These are phyloP conservation scores for Pseudoatta argentina DNA, from an alignment of 1,140 invertebrate genomes.

Conservation along the genomic window DNA sequence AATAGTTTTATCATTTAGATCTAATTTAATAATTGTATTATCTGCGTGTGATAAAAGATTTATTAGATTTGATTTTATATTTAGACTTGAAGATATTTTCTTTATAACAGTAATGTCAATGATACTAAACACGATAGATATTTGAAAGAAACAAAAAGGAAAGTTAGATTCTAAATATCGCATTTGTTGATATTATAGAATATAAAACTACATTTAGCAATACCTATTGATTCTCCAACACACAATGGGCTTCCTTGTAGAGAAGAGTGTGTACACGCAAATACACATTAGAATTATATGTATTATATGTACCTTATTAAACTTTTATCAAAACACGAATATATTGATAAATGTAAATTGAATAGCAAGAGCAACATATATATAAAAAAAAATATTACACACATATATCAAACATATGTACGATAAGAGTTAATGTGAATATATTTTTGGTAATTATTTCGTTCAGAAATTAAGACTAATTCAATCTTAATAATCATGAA, in stretches of 20 bases:
- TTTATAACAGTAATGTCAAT: neutral
- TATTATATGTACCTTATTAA: constrained; percentile 39
- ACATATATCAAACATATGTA: constrained; percentile 11
- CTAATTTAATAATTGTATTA: too few species aligned
- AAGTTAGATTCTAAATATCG: neutral
- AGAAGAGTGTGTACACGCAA: neutral
- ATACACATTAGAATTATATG: constrained; percentile 17
- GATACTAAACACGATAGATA: neutral
- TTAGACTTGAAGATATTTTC: too few species aligned
- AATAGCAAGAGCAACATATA: neutral
- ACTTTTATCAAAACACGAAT: constrained; percentile 38
- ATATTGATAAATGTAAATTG: constrained; percentile 4
- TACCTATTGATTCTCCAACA: neutral
- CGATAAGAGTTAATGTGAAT: constrained; percentile 30
- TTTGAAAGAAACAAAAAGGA: neutral
- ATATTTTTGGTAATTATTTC: constrained; percentile 70
- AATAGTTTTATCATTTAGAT: too few species aligned
- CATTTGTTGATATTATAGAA: neutral
- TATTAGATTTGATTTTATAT: too few species aligned
- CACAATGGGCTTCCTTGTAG: constrained; percentile 29
- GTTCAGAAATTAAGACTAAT: constrained; percentile 29
- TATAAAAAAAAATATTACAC: constrained; percentile 1
- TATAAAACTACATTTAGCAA: neutral
- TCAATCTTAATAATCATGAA: constrained; percentile 16
- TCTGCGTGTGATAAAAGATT: too few species aligned